Evolutionary conservation across 2,888 invertebrate species (phyloP), one percentile per base, ranked within the genome.

Genomic region (Leptopterna dolabrata): DNA sequence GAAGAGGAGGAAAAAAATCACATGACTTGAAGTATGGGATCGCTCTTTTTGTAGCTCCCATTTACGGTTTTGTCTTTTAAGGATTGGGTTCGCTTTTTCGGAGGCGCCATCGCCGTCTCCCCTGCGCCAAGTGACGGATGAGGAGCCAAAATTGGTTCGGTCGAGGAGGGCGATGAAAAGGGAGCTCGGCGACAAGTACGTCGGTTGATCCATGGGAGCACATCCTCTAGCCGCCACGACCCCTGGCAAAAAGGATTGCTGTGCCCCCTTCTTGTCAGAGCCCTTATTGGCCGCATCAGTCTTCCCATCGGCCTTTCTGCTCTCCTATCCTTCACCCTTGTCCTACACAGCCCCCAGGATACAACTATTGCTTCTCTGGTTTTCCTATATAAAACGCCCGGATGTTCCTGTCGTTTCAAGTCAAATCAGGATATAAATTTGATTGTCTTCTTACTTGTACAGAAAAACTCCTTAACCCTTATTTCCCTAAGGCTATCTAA

Each of bases 261-360:
- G 45, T 81, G 81, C 51, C 55, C 47, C 81, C 47, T 81, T 55
- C 55, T 81, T 81, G 81, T 81, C 81, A 73, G 27, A 30, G 47
- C 81, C 81, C 81, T 81, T 81, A 81, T 81, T 81, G 81, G 81
- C 27, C 24, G 47, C 81, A 81, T 81, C 81, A 81, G 51, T 81
- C 81, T 51, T 55, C 47, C 73, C 36, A 30, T 41, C 73, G 36
- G 36, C 30, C 36, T 41, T n/a, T 36, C 36, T 73, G 73, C 41
- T 41, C 36, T 73, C 36, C 36, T 36, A 73, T 73, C 73, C 41
- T 73, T 73, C 63, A 63, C 63, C 36, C 73, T 36, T 41, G 73
- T 73, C 36, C 41, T 41, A 30, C 73, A 41, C 30, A 73, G 73
- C 73, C 19, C 11, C 63, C 9, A 63, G 63, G 27, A 24, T 63